Conservation (phyloP, 2,888 invertebrate genomes). For the Pseudococcus jackbeardsleyi region DNA sequence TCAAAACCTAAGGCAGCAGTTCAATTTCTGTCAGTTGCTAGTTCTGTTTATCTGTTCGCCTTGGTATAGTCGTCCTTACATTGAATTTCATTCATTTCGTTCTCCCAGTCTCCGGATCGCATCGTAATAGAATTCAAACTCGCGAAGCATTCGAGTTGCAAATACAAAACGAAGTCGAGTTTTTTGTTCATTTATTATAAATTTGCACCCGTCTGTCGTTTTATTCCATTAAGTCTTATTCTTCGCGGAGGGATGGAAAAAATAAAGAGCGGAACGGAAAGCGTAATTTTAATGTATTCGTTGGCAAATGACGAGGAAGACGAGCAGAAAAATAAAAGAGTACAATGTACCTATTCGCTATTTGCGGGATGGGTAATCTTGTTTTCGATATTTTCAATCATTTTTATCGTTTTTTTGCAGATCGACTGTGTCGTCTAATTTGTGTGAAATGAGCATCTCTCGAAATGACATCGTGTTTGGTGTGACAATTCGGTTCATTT, state of each 20-base stretch:
- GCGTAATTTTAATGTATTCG: constrained; percentile 25
- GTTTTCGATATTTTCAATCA: constrained; percentile 37
- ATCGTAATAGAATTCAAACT: constrained; percentile 34
- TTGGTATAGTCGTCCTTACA: not conserved
- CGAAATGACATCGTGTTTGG: not conserved
- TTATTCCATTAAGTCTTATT: constrained; percentile 37
- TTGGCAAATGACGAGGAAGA: too few relatives aligned
- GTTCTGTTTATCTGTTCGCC: not conserved
- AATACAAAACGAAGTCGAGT: constrained; percentile 13
- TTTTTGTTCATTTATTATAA: constrained; percentile 51
- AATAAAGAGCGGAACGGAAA: not conserved
- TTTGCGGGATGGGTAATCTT: not conserved
- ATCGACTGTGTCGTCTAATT: not conserved
- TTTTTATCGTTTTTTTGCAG: not conserved
- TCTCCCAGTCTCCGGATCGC: not conserved
- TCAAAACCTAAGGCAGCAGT: constrained; percentile 27
- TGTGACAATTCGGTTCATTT: too few relatives aligned
- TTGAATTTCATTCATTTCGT: constrained; percentile 44
- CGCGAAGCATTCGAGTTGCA: not conserved
- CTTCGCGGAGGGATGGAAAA: not conserved
- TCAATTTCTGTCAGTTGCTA: constrained; percentile 38
- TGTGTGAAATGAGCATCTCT: not conserved
- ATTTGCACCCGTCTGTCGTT: constrained; percentile 31
- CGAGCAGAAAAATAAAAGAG: not conserved
- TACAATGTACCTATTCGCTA: not conserved